Evolutionary conservation across 1,140 invertebrate species (phyloP).

Genomic region (Drosophila auraria): DNA sequence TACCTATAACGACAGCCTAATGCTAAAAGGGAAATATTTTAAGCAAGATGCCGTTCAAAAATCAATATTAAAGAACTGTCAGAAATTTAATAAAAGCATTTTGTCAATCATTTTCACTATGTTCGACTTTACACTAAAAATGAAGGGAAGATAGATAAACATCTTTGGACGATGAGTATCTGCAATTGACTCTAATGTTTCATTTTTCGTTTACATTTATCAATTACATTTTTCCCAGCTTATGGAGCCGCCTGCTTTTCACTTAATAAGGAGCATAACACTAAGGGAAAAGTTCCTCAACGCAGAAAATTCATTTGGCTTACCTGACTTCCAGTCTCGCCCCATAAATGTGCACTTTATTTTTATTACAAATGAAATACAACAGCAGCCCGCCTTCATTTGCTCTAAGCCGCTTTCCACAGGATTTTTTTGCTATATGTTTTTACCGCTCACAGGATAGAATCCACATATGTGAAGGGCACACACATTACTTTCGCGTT

Average conservation of each 20-base stretch:
- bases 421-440: slow-evolving; percentile 8
- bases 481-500: slow-evolving; percentile 60
- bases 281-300: background rate
- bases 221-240: background rate
- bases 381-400: slow-evolving; percentile 28
- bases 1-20: background rate
- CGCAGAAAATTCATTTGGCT: slow-evolving; percentile 26
- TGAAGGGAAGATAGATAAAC: background rate
- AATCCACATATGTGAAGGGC: slow-evolving; percentile 53
- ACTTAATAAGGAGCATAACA: slow-evolving; percentile 2
- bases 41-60: background rate
- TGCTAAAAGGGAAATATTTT: background rate
- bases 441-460: slow-evolving; percentile 22
- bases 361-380: slow-evolving; percentile 79
- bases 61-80: background rate
- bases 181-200: background rate
- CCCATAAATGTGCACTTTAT: slow-evolving; percentile 64
- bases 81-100: background rate
- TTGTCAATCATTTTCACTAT: background rate
- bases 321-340: slow-evolving; percentile 22
- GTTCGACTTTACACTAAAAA: background rate
- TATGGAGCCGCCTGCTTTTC: background rate
- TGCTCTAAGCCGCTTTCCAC: slow-evolving; percentile 51
- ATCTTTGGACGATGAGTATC: background rate
- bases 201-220: slow-evolving; percentile 12